A percentile compares a stretch with the other conserved stretches of the same genome.
Conservation (phyloP, 1,140 invertebrate species). For the Tetragonula clypearis region DNA sequence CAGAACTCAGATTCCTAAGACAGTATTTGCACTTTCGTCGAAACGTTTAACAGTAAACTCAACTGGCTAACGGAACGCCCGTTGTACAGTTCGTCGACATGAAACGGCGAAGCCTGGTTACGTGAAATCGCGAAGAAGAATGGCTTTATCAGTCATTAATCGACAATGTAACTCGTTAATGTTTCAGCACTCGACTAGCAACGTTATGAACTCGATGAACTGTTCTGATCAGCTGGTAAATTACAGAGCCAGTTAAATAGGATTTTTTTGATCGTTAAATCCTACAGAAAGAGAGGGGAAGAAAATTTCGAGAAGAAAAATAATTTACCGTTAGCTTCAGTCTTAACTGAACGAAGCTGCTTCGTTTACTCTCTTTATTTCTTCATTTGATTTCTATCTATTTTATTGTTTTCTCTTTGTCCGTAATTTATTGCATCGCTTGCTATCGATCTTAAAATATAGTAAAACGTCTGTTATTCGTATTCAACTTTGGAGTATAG, state of each 20-base stretch:
- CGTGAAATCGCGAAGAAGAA: conserved; percentile 25
- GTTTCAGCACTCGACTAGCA: conserved; percentile 27
- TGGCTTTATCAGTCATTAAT: conserved; percentile 58
- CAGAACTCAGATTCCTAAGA: conserved; percentile 7
- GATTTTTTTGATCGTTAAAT: conserved; percentile 30
- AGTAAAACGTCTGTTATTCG: too few relatives aligned
- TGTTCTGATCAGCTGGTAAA: background rate
- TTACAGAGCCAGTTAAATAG: conserved; percentile 14
- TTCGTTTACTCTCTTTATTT: background rate
- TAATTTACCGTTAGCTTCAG: conserved; percentile 23
- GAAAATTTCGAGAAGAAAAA: conserved; percentile 24
- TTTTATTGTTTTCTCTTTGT: background rate
- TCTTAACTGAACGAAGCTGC: background rate
- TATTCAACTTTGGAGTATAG: background rate
- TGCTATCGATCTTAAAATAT: background rate
- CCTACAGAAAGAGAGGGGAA: background rate
- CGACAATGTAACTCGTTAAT: conserved; percentile 45
- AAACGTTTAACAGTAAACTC: conserved; percentile 17
- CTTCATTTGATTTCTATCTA: background rate
- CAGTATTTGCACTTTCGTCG: conserved; percentile 11
- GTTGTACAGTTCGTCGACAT: conserved; percentile 29
- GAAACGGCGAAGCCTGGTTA: conserved; percentile 6
- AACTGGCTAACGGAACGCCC: conserved; percentile 22
- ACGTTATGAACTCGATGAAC: conserved; percentile 25
- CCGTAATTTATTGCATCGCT: too few relatives aligned